A percentile compares a stretch with the other conserved stretches of the same genome.
phyloP scores from a whole-genome alignment of 2,113 vertebrate genomes.

The Austrofundulus limnaeus region DNA sequence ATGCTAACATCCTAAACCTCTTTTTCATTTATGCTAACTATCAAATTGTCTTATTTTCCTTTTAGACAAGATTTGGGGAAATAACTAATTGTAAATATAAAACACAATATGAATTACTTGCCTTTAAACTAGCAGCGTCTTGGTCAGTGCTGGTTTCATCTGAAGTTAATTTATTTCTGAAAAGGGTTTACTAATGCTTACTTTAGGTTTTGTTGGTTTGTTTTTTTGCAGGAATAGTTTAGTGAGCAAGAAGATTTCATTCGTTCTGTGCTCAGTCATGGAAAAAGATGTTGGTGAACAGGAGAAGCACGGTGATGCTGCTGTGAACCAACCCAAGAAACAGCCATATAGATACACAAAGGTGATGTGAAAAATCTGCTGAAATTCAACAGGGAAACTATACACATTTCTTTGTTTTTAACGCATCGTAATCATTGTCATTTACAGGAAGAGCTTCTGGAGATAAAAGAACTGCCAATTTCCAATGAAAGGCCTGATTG shows the following conservation, averaged over 20 bases:
- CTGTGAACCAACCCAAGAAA: conserved; percentile 76
- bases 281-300: conserved; percentile 84
- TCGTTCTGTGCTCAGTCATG: conserved; percentile 79
- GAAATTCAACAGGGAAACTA: not conserved
- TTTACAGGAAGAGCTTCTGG: conserved; percentile 90
- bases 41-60: too few relatives aligned
- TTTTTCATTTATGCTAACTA: too few relatives aligned
- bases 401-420: not conserved
- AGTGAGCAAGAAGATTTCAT: conserved; percentile 38
- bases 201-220: not conserved
- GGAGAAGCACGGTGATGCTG: conserved; percentile 81
- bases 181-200: not conserved
- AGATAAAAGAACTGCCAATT: conserved; percentile 92
- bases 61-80: too few relatives aligned
- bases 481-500: conserved; percentile 94
- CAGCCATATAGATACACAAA: conserved; percentile 88
- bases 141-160: not conserved
- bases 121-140: not conserved
- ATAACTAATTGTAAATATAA: too few relatives aligned
- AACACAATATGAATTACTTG: not conserved
- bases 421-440: not conserved
- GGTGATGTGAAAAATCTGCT: conserved; percentile 68
- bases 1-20: too few relatives aligned
- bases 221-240: conserved; percentile 44
- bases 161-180: too few relatives aligned